These are phyloP conservation scores for Cirrhinus mrigala DNA, from an alignment of 2,797 vertebrate species.

Conservation along the genomic window DNA sequence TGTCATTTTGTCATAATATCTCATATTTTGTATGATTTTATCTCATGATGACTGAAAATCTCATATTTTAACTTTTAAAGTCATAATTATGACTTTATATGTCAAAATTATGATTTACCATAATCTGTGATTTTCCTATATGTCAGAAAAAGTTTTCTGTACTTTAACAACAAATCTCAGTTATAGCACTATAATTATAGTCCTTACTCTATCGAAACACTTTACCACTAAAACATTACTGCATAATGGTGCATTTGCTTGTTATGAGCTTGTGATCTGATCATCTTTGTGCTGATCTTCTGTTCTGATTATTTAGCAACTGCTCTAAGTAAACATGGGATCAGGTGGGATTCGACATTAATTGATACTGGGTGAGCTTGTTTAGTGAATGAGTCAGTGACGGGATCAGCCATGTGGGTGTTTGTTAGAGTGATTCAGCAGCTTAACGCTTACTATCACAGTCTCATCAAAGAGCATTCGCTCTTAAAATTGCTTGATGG, in stretches of 20 bases:
- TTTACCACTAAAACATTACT: background rate
- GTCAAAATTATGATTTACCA: background rate
- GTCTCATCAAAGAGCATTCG: conserved; percentile 13
- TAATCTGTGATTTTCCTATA: background rate
- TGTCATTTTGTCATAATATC: too few relatives aligned
- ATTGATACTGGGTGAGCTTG: background rate
- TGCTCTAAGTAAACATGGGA: background rate
- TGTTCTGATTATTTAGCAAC: background rate
- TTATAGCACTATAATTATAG: background rate
- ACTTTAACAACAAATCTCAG: background rate
- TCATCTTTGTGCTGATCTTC: background rate
- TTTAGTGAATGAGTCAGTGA: conserved; percentile 38
- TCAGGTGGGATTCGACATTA: background rate
- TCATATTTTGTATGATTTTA: background rate
- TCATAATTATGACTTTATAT: background rate
- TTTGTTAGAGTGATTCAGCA: conserved; percentile 45
- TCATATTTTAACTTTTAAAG: background rate
- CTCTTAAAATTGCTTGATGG: background rate
- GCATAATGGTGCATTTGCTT: background rate
- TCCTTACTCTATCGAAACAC: background rate
- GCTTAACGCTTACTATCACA: conserved; percentile 15
- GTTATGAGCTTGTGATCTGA: background rate
- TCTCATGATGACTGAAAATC: background rate
- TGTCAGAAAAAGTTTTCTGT: background rate
- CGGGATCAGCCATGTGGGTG: conserved; percentile 23